phyloP scores from a whole-genome alignment of 2,113 vertebrate genomes.

The Thalassoma bifasciatum region DNA sequence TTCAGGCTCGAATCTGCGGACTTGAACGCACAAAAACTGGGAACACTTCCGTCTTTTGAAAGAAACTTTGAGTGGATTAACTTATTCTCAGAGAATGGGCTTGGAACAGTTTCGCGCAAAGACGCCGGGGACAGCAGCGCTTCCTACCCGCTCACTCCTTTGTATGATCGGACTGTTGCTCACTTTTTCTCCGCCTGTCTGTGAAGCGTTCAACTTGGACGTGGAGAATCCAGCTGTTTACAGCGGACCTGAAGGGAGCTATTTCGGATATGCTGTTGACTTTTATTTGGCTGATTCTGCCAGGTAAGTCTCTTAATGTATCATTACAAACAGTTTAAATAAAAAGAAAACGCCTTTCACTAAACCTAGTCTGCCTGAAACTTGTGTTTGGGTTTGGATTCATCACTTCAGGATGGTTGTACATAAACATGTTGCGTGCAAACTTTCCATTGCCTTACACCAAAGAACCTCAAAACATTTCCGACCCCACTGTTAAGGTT shows the following conservation, averaged over 20 bases:
- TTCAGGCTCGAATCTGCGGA: constrained; percentile 24
- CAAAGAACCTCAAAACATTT: constrained; percentile 29
- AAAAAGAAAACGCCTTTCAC: neutral
- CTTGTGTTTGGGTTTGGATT: neutral
- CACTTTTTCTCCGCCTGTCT: constrained; percentile 64
- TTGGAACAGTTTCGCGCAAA: constrained; percentile 60
- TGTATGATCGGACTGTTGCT: constrained; percentile 66
- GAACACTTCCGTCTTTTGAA: neutral
- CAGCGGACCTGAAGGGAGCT: constrained; percentile 86
- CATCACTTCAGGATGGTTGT: neutral
- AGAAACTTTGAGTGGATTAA: constrained; percentile 48
- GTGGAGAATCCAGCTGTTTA: constrained; percentile 85
- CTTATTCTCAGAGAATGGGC: constrained; percentile 67
- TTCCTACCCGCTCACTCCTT: constrained; percentile 48
- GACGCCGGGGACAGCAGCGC: constrained; percentile 50
- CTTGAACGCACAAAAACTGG: constrained; percentile 12
- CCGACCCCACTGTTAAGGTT: constrained; percentile 19
- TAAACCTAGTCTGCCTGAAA: neutral
- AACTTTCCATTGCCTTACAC: constrained; percentile 44
- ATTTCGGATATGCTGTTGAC: constrained; percentile 92
- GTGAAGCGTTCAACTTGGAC: constrained; percentile 89
- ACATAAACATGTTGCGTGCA: neutral
- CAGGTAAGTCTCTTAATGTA: constrained; percentile 80
- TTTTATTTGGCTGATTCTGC: constrained; percentile 87
- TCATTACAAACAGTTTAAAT: too few species aligned